Evolutionary conservation across 2,113 vertebrate genomes (phyloP).

Genomic region (Oceanites oceanicus): DNA sequence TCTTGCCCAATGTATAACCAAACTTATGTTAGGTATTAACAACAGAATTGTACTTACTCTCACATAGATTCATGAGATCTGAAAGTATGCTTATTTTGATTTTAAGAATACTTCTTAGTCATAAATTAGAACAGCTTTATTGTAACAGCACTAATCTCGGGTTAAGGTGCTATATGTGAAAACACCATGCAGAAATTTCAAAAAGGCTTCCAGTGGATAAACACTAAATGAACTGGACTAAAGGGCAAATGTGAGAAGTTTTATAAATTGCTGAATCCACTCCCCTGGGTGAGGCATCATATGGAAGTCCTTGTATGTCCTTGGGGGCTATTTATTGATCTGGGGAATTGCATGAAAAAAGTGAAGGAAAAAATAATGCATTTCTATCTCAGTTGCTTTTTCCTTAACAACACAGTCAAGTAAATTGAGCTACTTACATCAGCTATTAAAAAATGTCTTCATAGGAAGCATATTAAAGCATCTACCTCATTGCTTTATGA

Average conservation of each 20-base stretch:
- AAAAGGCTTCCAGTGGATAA: not conserved
- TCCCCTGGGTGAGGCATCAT: not conserved
- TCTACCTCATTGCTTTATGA: not conserved
- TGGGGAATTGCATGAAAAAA: not conserved
- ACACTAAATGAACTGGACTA: not conserved
- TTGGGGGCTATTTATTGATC: not conserved
- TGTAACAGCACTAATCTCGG: not conserved
- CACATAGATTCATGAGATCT: not conserved
- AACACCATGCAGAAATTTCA: not conserved
- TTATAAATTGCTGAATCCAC: not conserved
- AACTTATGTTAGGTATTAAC: not conserved
- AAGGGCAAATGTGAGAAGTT: not conserved
- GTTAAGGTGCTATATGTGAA: not conserved
- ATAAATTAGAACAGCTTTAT: not conserved
- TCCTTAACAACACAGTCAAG: not conserved
- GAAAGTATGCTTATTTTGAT: not conserved
- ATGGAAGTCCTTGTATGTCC: not conserved
- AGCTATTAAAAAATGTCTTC: not conserved
- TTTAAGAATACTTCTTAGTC: not conserved
- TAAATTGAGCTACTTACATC: not conserved
- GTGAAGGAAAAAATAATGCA: not conserved
- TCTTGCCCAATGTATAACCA: not conserved
- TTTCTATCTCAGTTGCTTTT: not conserved
- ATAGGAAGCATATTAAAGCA: not conserved
- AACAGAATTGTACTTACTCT: not conserved